A percentile compares a stretch with the other conserved stretches of the same genome.
Evolutionary conservation across 2,888 invertebrate genomes (phyloP).

Genomic region (Arrhopalites spinosus): DNA sequence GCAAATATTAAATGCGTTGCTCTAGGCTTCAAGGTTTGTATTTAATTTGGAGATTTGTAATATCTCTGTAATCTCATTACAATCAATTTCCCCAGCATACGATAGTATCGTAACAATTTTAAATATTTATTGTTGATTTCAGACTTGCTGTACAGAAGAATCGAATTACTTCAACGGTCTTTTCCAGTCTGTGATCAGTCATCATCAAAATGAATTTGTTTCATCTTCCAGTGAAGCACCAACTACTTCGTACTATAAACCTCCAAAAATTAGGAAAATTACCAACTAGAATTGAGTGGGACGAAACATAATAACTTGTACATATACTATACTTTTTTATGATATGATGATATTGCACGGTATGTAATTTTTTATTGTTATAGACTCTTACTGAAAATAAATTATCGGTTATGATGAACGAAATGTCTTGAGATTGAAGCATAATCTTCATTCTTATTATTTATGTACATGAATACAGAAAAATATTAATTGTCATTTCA

Average conservation of each 20-base stretch:
- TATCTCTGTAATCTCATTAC: not conserved
- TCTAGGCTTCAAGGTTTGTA: conserved; percentile 52
- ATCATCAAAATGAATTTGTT: not conserved
- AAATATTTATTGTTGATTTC: not conserved
- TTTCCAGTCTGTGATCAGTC: not conserved
- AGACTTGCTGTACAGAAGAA: not conserved
- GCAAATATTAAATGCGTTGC: conserved; percentile 52
- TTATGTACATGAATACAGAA: too few relatives aligned
- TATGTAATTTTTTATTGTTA: too few relatives aligned
- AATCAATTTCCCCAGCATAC: not conserved
- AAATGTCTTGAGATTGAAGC: too few relatives aligned
- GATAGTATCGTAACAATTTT: not conserved
- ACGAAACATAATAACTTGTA: too few relatives aligned
- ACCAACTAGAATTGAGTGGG: not conserved
- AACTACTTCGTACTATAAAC: not conserved
- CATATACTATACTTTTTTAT: too few relatives aligned
- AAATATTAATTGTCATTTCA: too few relatives aligned
- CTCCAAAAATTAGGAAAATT: conserved; percentile 11
- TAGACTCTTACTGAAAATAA: too few relatives aligned
- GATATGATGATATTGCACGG: too few relatives aligned
- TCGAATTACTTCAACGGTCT: not conserved
- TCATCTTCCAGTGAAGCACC: not conserved
- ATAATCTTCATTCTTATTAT: too few relatives aligned
- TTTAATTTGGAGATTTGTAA: not conserved
- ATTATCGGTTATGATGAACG: too few relatives aligned